phyloP scores from a whole-genome alignment of 2,797 vertebrate genomes.

The Euphonia xanthogaster region DNA sequence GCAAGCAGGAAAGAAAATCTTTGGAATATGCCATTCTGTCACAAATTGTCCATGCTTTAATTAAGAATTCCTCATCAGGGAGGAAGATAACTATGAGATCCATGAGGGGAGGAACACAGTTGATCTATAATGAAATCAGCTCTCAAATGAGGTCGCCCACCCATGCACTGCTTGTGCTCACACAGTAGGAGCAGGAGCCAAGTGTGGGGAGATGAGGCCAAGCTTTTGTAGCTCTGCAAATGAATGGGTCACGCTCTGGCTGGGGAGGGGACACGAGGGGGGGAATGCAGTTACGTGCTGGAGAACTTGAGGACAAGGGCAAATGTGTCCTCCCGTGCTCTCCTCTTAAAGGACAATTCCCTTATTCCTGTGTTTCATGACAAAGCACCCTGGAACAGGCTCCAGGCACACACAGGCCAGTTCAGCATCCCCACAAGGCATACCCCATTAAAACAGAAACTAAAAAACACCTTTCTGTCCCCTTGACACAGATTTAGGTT shows the following conservation, averaged over 20 bases:
- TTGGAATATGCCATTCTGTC: neutral
- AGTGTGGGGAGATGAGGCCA: neutral
- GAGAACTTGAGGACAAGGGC: neutral
- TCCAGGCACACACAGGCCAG: neutral
- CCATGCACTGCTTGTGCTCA: neutral
- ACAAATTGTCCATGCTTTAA: conserved; percentile 38
- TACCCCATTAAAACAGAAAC: neutral
- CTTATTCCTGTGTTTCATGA: neutral
- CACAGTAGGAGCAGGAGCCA: neutral
- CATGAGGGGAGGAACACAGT: neutral
- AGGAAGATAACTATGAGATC: neutral
- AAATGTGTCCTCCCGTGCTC: neutral
- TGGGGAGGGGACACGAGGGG: neutral
- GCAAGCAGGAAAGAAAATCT: neutral
- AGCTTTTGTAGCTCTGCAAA: neutral
- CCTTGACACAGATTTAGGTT: neutral
- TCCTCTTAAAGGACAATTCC: neutral
- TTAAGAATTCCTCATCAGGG: conserved; percentile 30
- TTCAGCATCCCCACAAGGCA: neutral
- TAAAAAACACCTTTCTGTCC: neutral
- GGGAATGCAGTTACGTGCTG: neutral
- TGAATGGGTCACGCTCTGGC: neutral
- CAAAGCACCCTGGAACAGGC: neutral
- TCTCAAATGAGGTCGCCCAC: conserved; percentile 48
- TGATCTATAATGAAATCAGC: conserved; percentile 47